A percentile compares a stretch with the other conserved stretches of the same genome.
Conservation (phyloP, 2,113 vertebrate species). For the Lagopus muta region DNA sequence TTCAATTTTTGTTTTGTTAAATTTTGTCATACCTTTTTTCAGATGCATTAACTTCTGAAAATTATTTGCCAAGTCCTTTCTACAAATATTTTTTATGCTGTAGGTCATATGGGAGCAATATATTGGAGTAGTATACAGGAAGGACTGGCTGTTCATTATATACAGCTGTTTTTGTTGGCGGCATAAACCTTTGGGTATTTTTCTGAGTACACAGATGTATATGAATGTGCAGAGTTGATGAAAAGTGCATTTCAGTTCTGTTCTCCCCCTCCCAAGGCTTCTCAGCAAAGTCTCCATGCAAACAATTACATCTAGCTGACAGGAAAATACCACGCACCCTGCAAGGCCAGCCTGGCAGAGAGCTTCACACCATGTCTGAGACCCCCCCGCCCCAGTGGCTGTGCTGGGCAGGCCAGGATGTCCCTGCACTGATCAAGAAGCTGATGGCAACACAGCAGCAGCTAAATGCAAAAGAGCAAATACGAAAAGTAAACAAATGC, state of each 20-base stretch:
- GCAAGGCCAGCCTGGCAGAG: neutral
- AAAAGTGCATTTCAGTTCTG: neutral
- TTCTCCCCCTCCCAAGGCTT: neutral
- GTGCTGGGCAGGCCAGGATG: rapidly evolving
- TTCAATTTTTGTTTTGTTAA: neutral
- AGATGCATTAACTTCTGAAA: neutral
- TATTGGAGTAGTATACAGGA: neutral
- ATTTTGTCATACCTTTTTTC: neutral
- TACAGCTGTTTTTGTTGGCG: neutral
- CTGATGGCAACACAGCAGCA: neutral
- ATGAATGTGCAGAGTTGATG: neutral
- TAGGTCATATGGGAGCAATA: neutral
- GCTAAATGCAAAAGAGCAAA: neutral
- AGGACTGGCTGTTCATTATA: neutral
- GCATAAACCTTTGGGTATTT: neutral
- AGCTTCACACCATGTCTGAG: neutral
- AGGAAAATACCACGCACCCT: neutral
- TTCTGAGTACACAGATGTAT: neutral
- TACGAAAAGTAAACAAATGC: neutral
- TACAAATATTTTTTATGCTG: neutral
- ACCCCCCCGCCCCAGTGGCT: rapidly evolving
- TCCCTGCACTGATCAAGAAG: neutral
- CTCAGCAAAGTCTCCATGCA: neutral
- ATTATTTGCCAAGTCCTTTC: neutral
- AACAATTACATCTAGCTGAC: neutral